Base-by-base conservation (phyloP, 2,113 vertebrate genomes). In the Muscicapa adusta region DNA sequence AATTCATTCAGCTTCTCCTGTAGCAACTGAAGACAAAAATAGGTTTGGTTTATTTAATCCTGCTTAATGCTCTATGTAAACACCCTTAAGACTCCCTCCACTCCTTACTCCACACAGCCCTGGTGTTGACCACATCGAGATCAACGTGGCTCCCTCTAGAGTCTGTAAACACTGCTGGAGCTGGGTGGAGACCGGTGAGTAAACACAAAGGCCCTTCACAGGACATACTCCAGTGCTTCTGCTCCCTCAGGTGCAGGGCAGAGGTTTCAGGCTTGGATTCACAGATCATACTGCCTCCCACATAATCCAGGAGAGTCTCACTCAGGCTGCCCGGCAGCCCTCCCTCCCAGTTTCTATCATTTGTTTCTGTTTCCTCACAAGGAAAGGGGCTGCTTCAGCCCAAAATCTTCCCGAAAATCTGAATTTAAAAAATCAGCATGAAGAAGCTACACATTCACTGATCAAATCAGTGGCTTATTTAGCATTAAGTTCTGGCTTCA, bases 1-100 rank as follows among this genome's bases (percentile, higher is more conserved):
- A 99, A 96, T 84, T 99, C 98, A 45, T 93, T 93, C 42, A 99
- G 96, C 93, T 97, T 98, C 91, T 98, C 97, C 97, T 99, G 99
- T 89, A 99, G 97, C 97, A 98, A 97, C 99, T 99, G 92, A 85
- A 94, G 76, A 56, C 63, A 91, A 58, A 95, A 96, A 85, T 61
- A 93, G 20, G 53, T 57, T 47, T 14, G 1, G 33, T 72, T 91
- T 56, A 57, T 51, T 76, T 70, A 82, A 68, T 75, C 60, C 73
- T 76, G 34, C 57, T 48, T 60, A 62, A 77, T n/a, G 33, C 79
- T 84, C 14, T 79, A 70, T 50, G 73, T 48, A 89, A 53, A 77
- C 43, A 61, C 43, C 18, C 42, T 78, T 60, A 38, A 47, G 85
- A 93, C 33, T 71, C 54, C 18, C 56, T 85, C 54, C 31, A 84